Percentiles rank a stretch among this genome's conserved stretches.
Conservation (phyloP, 2,113 vertebrate genomes). For the Todiramphus chloris region DNA sequence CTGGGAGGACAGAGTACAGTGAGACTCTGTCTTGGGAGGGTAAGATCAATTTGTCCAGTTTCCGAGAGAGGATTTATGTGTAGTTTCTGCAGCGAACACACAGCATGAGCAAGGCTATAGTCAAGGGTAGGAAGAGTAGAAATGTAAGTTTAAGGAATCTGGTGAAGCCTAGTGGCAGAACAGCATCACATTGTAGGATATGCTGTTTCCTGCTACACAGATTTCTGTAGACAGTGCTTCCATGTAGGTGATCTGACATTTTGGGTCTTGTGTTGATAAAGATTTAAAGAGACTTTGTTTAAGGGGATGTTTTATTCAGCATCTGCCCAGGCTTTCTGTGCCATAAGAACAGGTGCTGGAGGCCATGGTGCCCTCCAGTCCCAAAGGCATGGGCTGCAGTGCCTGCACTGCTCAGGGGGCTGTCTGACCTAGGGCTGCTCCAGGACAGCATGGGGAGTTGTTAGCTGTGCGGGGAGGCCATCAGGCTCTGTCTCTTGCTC, state of each 20-base stretch:
- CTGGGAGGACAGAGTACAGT: background rate
- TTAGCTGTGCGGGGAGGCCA: background rate
- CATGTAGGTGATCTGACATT: rapidly evolving
- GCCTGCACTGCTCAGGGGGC: background rate
- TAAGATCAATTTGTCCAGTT: background rate
- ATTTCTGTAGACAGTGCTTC: background rate
- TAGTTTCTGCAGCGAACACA: background rate
- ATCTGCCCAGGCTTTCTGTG: background rate
- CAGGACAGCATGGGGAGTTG: background rate
- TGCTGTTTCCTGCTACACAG: background rate
- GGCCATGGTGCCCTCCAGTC: background rate
- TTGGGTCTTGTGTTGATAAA: background rate
- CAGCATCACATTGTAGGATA: rapidly evolving
- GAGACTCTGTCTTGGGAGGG: background rate
- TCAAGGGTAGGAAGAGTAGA: background rate
- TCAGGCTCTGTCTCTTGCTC: background rate
- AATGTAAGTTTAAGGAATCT: background rate
- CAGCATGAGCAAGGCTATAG: background rate
- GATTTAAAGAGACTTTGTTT: background rate
- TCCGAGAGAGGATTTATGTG: background rate
- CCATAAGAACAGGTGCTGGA: background rate
- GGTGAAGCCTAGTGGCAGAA: background rate
- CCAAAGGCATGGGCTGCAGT: background rate
- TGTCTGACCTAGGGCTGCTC: background rate
- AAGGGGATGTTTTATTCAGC: background rate